phyloP scores from a whole-genome alignment of 92 coral and sea anemone species.

The Metridium senile region DNA sequence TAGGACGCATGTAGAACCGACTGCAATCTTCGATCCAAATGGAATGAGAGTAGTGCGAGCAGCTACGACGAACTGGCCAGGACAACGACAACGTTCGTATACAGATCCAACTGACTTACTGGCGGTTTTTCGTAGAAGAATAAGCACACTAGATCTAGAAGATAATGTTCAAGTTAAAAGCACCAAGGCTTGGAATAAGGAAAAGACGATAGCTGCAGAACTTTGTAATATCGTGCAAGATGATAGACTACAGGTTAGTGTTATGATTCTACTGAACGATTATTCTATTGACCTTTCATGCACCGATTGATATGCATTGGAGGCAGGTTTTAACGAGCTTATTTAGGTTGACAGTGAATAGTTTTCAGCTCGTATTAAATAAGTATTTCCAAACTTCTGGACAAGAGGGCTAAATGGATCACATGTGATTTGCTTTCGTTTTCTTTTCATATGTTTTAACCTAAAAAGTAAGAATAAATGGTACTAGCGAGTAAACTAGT shows the following conservation, averaged over 20 bases:
- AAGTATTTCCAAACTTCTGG: too few species aligned
- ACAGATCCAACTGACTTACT: constrained; percentile 69
- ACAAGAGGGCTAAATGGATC: too few species aligned
- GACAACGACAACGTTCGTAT: constrained; percentile 46
- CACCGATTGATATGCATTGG: too few species aligned
- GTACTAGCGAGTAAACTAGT: too few species aligned
- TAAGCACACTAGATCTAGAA: constrained; percentile 5
- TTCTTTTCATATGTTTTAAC: too few species aligned
- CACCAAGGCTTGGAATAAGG: background rate
- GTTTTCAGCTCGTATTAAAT: too few species aligned
- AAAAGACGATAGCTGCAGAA: background rate
- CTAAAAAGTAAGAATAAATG: too few species aligned
- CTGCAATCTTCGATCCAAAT: constrained; percentile 18
- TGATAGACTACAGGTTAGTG: constrained; percentile 5
- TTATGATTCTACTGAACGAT: background rate
- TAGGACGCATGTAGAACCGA: constrained; percentile 3
- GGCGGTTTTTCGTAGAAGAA: constrained; percentile 58
- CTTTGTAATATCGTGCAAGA: background rate
- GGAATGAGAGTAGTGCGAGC: constrained; percentile 31
- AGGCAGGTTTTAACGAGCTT: too few species aligned
- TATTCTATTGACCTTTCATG: too few species aligned
- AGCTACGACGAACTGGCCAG: background rate
- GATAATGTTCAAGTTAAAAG: background rate
- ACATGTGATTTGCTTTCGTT: too few species aligned
- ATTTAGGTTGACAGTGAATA: too few species aligned